Percentiles rank a stretch among this genome's conserved stretches.
Conservation (phyloP, 2,888 invertebrate species). For the Auanema sp. region DNA sequence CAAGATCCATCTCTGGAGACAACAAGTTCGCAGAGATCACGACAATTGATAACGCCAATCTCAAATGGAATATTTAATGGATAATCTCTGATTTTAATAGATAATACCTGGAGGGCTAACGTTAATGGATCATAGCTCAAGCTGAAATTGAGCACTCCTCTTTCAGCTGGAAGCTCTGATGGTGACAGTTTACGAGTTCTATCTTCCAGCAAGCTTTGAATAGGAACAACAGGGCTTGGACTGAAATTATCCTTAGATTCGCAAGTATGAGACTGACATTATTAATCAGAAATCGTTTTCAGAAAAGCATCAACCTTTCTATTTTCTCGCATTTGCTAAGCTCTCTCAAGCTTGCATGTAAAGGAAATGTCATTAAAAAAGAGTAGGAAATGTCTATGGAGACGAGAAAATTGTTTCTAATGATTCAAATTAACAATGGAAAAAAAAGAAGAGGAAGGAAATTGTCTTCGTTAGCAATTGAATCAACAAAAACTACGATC, state of each 20-base stretch:
- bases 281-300: too few relatives aligned
- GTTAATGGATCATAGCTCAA: constrained; percentile 56
- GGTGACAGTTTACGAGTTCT: constrained; percentile 48
- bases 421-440: too few relatives aligned
- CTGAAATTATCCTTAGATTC: constrained; percentile 22
- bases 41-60: constrained; percentile 57
- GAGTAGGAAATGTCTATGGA: too few relatives aligned
- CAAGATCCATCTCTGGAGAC: constrained; percentile 51
- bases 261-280: neutral
- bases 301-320: too few relatives aligned
- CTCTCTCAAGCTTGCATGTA: too few relatives aligned
- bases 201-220: constrained; percentile 42
- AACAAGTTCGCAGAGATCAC: constrained; percentile 53
- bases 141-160: constrained; percentile 56
- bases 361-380: too few relatives aligned
- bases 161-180: constrained; percentile 47
- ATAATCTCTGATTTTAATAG: neutral
- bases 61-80: neutral
- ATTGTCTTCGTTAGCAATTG: too few relatives aligned
- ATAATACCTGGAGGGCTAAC: constrained; percentile 51
- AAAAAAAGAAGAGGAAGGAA: too few relatives aligned
- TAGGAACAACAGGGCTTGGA: constrained; percentile 40
- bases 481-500: too few relatives aligned
- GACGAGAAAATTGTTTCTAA: too few relatives aligned
- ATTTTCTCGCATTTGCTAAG: too few relatives aligned